Conservation (phyloP, 2,888 invertebrate genomes). For the Aleiodes testaceus region DNA sequence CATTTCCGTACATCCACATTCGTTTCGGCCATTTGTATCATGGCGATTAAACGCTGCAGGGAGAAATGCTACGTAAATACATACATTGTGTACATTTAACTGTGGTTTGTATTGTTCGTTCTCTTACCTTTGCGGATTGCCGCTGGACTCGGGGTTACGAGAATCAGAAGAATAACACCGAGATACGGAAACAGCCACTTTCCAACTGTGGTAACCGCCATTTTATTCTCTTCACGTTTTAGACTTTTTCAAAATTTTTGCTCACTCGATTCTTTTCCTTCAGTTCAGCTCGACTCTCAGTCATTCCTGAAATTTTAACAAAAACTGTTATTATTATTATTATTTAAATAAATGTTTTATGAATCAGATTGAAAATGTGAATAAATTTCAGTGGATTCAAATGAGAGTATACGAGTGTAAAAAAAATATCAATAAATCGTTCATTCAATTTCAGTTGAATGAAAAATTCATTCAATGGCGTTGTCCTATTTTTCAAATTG, state of each 20-base stretch:
- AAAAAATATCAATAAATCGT: no score
- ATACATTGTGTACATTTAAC: slow-evolving; percentile 37
- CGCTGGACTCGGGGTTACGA: slow-evolving; percentile 69
- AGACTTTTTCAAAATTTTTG: slow-evolving; percentile 47
- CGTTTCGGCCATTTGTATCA: slow-evolving; percentile 27
- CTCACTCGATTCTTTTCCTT: slow-evolving; percentile 19
- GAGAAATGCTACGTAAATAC: neutral
- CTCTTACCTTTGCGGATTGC: slow-evolving; percentile 69
- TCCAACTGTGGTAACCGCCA: slow-evolving; percentile 15
- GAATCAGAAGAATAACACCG: slow-evolving; percentile 64
- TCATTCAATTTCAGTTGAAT: no score
- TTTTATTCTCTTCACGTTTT: slow-evolving; percentile 50
- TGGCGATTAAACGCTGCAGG: slow-evolving; percentile 13
- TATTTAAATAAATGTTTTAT: no score
- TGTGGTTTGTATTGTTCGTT: slow-evolving; percentile 38
- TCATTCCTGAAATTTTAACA: slow-evolving; percentile 44
- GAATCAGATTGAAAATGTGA: no score
- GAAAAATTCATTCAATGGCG: no score
- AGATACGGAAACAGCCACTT: slow-evolving; percentile 61
- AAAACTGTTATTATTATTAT: no score
- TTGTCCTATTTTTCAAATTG: no score
- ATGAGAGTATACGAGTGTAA: no score
- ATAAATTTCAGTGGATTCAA: no score
- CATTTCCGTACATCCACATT: slow-evolving; percentile 25
- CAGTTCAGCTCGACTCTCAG: slow-evolving; percentile 24